Evolutionary conservation across 2,888 invertebrate genomes (phyloP).

Genomic region (Augochlorella aurata): DNA sequence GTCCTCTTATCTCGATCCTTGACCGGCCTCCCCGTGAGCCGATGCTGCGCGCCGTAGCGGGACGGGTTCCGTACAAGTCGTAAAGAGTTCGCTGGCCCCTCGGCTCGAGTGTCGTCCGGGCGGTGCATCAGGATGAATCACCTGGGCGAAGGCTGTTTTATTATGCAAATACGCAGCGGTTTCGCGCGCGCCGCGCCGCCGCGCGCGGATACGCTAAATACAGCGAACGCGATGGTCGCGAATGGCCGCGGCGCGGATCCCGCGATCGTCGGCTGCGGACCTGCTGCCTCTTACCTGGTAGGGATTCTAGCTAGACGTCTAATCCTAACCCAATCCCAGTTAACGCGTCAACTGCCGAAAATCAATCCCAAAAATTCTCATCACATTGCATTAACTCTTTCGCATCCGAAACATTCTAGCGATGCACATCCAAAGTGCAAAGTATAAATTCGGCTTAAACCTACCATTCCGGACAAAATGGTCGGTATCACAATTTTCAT

Average conservation of each 20-base stretch:
- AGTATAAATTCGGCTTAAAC: too few relatives aligned
- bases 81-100: constrained; percentile 75
- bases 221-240: constrained; percentile 27
- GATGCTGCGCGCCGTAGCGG: constrained; percentile 52
- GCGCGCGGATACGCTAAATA: constrained; percentile 57
- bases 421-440: too few relatives aligned
- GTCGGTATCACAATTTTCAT: too few relatives aligned
- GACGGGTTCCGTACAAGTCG: constrained; percentile 69
- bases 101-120: constrained; percentile 65
- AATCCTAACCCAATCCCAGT: too few relatives aligned
- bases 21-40: constrained; percentile 19
- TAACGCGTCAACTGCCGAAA: too few relatives aligned
- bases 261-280: constrained; percentile 24
- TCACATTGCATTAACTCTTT: too few relatives aligned
- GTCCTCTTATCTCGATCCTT: constrained; percentile 42
- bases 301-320: too few relatives aligned
- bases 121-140: constrained; percentile 73
- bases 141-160: constrained; percentile 75
- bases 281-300: background rate
- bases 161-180: constrained; percentile 76
- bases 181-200: constrained; percentile 61
- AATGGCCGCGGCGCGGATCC: constrained; percentile 1
- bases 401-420: too few relatives aligned
- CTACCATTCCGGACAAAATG: too few relatives aligned
- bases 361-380: too few relatives aligned